phyloP scores from a whole-genome alignment of 2,888 invertebrate genomes.

The Hydroisotoma schaefferi region DNA sequence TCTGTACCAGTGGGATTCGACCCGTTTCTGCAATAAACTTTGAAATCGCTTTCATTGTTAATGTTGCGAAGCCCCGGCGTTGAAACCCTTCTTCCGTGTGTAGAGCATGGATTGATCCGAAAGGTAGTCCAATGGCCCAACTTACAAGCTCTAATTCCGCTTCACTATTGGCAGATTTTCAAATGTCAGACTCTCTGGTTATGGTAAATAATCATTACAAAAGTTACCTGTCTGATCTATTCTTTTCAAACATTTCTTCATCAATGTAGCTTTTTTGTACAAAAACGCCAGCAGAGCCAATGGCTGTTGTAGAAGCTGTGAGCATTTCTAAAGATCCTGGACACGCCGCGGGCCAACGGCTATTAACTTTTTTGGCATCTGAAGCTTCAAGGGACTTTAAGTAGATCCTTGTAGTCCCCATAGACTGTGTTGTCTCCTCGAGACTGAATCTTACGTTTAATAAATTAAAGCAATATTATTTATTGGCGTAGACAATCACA shows the following conservation, averaged over 20 bases:
- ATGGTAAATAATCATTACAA: too few species aligned
- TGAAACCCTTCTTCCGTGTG: constrained; percentile 28
- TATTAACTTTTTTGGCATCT: constrained; percentile 24
- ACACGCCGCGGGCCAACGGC: constrained; percentile 32
- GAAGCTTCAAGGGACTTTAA: not conserved
- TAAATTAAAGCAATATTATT: too few species aligned
- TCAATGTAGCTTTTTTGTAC: constrained; percentile 7
- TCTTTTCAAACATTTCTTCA: not conserved
- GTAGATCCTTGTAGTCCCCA: too few species aligned
- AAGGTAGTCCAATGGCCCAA: constrained; percentile 32
- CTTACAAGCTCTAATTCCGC: constrained; percentile 29
- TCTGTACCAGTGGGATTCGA: constrained; percentile 32
- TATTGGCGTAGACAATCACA: too few species aligned
- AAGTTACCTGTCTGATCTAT: too few species aligned
- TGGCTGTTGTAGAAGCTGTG: constrained; percentile 23
- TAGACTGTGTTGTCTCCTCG: not conserved
- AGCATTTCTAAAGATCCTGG: constrained; percentile 30
- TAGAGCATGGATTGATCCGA: constrained; percentile 36
- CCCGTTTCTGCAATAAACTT: constrained; percentile 16
- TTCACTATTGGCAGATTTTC: too few species aligned
- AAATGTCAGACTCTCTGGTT: too few species aligned
- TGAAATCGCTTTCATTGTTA: constrained; percentile 26
- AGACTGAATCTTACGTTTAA: too few species aligned
- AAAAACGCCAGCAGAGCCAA: constrained; percentile 35
- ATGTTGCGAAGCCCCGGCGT: constrained; percentile 24